Evolutionary conservation across 2,113 vertebrate species (phyloP).

Genomic region (Pogonocichla stellata): DNA sequence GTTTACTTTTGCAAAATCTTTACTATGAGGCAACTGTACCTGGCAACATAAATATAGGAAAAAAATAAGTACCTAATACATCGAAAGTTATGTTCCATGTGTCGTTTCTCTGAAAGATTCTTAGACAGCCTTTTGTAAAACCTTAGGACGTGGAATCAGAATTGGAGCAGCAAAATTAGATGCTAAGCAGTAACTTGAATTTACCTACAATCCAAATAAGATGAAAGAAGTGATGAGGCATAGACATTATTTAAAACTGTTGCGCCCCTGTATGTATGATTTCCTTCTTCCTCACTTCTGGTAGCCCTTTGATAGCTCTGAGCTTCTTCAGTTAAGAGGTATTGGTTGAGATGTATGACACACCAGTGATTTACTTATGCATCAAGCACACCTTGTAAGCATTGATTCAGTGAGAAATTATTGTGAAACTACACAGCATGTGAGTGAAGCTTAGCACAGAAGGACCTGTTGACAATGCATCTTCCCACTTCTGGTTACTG

Average conservation of each 20-base stretch:
- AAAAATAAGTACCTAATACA: not conserved
- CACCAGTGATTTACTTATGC: not conserved
- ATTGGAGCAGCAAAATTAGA: not conserved
- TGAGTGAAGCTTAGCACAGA: not conserved
- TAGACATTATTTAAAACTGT: not conserved
- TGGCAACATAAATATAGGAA: not conserved
- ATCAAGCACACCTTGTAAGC: not conserved
- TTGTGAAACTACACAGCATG: not conserved
- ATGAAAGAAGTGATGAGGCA: not conserved
- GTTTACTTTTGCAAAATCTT: not conserved
- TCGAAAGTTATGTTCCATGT: not conserved
- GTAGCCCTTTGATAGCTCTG: not conserved
- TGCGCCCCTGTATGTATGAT: not conserved
- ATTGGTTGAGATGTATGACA: not conserved
- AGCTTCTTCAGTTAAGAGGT: not conserved
- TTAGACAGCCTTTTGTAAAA: not conserved
- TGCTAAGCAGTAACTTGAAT: not conserved
- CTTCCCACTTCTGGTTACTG: not conserved
- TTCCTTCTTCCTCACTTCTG: not conserved
- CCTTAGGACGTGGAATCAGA: not conserved
- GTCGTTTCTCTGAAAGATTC: not conserved
- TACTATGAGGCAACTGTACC: not conserved
- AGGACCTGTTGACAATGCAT: not conserved
- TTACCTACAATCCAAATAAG: not conserved
- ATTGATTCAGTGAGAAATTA: not conserved